Evolutionary conservation across 2,113 vertebrate genomes (phyloP).

Genomic region (Nannospalax galili): DNA sequence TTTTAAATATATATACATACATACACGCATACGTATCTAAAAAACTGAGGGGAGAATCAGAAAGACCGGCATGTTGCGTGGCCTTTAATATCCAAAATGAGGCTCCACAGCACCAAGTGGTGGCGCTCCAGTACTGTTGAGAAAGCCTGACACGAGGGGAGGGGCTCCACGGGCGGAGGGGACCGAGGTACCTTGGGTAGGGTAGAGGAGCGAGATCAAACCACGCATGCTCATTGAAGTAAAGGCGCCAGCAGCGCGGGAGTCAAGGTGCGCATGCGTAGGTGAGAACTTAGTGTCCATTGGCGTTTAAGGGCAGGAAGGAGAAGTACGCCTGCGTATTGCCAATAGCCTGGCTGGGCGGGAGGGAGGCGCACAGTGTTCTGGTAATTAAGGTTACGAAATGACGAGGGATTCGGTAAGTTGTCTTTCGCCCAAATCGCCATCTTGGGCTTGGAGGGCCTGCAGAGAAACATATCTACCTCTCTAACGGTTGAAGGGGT

Average conservation of each 20-base stretch:
- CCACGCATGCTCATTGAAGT: background rate
- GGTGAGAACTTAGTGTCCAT: background rate
- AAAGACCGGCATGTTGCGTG: background rate
- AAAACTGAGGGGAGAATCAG: no score
- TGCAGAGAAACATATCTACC: background rate
- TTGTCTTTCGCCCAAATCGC: background rate
- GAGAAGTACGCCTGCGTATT: slow-evolving; percentile 19
- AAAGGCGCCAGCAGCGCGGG: background rate
- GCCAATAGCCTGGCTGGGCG: background rate
- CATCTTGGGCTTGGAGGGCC: background rate
- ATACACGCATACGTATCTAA: no score
- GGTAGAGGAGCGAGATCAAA: background rate
- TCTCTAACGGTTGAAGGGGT: background rate
- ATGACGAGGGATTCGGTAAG: slow-evolving; percentile 65
- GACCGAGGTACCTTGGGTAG: background rate
- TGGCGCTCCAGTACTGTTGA: background rate
- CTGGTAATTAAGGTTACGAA: slow-evolving; percentile 47
- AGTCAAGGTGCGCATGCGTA: background rate
- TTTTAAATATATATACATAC: rapidly evolving
- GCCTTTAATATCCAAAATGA: background rate
- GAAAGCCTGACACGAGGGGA: background rate
- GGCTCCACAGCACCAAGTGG: background rate
- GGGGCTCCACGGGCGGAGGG: background rate
- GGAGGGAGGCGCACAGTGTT: background rate
- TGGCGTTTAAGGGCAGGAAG: background rate